These are phyloP conservation scores for Zosterops hypoxanthus DNA, from an alignment of 2,113 vertebrate species.

Conservation along the genomic window DNA sequence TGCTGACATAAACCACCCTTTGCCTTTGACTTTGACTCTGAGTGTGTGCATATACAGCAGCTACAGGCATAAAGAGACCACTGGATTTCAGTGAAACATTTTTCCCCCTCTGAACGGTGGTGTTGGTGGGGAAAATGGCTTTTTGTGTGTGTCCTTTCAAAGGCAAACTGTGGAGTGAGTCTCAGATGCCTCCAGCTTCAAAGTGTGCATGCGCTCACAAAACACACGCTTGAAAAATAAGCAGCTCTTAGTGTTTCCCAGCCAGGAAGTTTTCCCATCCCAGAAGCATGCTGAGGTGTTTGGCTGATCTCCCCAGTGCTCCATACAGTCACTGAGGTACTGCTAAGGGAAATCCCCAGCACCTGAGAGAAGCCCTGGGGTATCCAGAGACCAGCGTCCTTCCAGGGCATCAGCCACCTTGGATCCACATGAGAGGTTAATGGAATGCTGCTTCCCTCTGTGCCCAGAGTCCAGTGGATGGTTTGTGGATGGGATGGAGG, in stretches of 20 bases:
- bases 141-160: neutral
- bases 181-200: neutral
- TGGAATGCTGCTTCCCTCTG: neutral
- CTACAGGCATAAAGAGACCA: neutral
- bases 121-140: neutral
- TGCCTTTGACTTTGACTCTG: conserved; percentile 79
- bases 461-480: too few species aligned
- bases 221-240: neutral
- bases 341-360: neutral
- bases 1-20: conserved; percentile 68
- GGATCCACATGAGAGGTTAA: fast-evolving
- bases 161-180: neutral
- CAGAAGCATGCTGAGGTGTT: fast-evolving
- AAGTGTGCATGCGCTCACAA: fast-evolving
- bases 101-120: neutral
- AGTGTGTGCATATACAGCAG: neutral
- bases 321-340: neutral
- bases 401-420: neutral
- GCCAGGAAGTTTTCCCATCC: fast-evolving
- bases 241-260: neutral
- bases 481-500: neutral
- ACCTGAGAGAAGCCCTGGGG: neutral
- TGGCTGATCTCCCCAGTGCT: neutral
- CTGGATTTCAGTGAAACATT: neutral
- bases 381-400: neutral